phyloP scores from a whole-genome alignment of 1,140 invertebrate species.

The Carposina sasakii region DNA sequence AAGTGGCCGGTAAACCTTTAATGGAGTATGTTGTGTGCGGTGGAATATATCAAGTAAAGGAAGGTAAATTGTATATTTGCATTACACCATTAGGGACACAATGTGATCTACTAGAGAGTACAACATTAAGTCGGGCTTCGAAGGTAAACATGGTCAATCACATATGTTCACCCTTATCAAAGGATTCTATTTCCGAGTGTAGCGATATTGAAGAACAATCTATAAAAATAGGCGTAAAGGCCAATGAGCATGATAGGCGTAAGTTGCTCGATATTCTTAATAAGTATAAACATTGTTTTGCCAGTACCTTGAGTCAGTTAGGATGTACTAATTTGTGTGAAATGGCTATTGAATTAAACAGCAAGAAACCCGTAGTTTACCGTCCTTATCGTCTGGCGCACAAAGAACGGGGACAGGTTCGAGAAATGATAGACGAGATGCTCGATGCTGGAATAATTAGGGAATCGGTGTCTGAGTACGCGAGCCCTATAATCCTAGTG shows the following conservation, averaged over 20 bases:
- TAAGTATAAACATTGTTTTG: conserved; percentile 25
- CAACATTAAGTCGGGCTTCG: neutral
- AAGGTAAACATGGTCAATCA: conserved; percentile 1
- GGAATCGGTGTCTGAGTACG: conserved; percentile 21
- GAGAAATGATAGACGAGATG: conserved; percentile 14
- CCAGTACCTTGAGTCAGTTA: conserved; percentile 17
- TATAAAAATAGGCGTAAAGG: too few species aligned
- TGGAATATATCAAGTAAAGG: neutral
- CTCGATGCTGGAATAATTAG: conserved; percentile 7
- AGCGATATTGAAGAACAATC: too few species aligned
- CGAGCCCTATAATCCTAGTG: conserved; percentile 21
- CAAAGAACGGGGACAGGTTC: conserved; percentile 11
- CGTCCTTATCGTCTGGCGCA: conserved; percentile 5
- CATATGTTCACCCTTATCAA: too few species aligned
- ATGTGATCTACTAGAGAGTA: neutral
- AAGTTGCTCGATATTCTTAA: conserved; percentile 8
- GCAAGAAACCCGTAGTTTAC: conserved; percentile 19
- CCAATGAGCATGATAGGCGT: too few species aligned
- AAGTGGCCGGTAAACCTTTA: neutral
- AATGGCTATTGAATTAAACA: conserved; percentile 21
- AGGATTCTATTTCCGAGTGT: too few species aligned
- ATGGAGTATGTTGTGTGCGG: neutral
- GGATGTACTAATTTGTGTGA: conserved; percentile 9
- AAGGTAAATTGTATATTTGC: neutral
- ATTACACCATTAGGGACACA: neutral